Evolutionary conservation across 2,888 invertebrate species (phyloP).

Genomic region (Mythimna vitellina): DNA sequence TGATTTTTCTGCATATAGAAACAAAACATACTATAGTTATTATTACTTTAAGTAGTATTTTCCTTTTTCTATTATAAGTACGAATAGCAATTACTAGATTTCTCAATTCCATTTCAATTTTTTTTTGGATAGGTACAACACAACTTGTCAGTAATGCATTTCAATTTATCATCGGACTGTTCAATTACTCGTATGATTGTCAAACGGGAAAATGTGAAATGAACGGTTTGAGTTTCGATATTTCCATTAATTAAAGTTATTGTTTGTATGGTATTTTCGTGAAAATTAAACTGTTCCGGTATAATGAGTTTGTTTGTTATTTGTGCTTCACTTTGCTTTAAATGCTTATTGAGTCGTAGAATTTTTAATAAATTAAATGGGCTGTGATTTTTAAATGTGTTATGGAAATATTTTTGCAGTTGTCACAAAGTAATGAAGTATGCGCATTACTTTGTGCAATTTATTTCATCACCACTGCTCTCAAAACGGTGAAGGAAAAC

Average conservation of each 20-base stretch:
- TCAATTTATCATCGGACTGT: background rate
- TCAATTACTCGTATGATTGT: constrained; percentile 4
- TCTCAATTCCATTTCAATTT: too few species aligned
- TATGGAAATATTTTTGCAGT: background rate
- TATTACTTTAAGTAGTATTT: too few species aligned
- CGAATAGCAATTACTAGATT: too few species aligned
- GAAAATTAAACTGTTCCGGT: constrained; percentile 19
- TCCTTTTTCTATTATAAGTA: too few species aligned
- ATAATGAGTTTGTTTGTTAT: constrained; percentile 2
- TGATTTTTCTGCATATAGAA: too few species aligned
- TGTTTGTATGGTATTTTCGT: constrained; percentile 10
- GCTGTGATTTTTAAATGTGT: background rate
- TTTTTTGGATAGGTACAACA: background rate
- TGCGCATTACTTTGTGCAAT: too few species aligned
- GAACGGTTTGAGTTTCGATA: constrained; percentile 1
- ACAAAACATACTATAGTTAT: too few species aligned
- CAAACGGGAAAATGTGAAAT: constrained; percentile 6
- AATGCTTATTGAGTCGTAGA: background rate
- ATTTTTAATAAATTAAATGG: background rate
- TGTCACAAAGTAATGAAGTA: background rate
- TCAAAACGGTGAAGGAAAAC: too few species aligned
- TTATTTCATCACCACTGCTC: too few species aligned
- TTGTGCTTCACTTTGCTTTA: background rate
- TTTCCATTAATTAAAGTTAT: constrained; percentile 19
- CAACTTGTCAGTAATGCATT: constrained; percentile 7